Evolutionary conservation across 2,888 invertebrate species (phyloP), one percentile per base, ranked within the genome.

Genomic region (Auanema sp.): DNA sequence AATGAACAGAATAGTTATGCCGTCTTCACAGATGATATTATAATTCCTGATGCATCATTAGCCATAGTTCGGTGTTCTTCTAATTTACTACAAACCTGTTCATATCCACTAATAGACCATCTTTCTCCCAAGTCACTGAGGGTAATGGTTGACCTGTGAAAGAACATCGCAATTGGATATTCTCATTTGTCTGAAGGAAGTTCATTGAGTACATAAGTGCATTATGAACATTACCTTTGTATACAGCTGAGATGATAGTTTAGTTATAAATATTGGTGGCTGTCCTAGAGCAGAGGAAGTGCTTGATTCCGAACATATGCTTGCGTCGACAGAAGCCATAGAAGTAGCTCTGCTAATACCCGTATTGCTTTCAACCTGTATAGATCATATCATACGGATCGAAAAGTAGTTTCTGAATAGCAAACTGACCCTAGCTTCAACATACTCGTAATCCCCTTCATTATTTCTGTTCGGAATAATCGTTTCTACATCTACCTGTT

Each of bases 21-120:
- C 81, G 49, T 81, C 81, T 63, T 81, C 81, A 11, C 72, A 74
- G 0, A 76, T 68, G n/a, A 80, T 66, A 33, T 70, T 55, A 65
- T 77, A 77, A 24, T 76, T 72, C 54, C 76, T 78, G 42, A 58
- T 5, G 4, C 0, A 23, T 1, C 23, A 60, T 14, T 43, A 1
- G n/a, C 12, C 41, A 50, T 33, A 16, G n/a, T 52, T 52, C 24
- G n/a, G n/a, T n/a, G n/a, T n/a, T n/a, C 24, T n/a, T 23, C 10
- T 24, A 10, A n/a, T 8, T 21, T 12, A 50, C 51, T 16, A 18
- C 50, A 55, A 12, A 67, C 69, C 61, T 64, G 18, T 72, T 68
- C 47, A 74, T 51, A 53, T 73, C 72, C 11, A 77, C 50, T 8
- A 77, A 58, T 0, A 62, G 59, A 14, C 73, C 77, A 64, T 77